phyloP scores from a whole-genome alignment of 2,113 vertebrate genomes.

The Dicerorhinus sumatrensis region DNA sequence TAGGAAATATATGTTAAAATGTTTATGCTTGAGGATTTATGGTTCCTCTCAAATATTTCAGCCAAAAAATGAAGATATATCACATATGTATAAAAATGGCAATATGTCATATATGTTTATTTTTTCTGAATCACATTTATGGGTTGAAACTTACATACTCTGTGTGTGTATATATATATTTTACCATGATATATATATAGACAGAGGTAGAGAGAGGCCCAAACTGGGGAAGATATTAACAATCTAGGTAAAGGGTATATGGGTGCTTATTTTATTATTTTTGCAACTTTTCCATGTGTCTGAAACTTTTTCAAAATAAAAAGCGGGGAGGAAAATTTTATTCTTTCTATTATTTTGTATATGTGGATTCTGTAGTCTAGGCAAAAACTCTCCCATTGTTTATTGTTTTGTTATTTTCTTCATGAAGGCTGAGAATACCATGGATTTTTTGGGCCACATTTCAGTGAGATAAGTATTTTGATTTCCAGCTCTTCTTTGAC shows the following conservation, averaged over 20 bases:
- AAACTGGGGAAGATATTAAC: not conserved
- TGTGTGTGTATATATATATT: not conserved
- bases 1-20: not conserved
- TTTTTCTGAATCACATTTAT: not conserved
- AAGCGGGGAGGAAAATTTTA: not conserved
- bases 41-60: not conserved
- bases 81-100: not conserved
- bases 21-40: not conserved
- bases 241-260: not conserved
- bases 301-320: conserved; percentile 18
- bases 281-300: not conserved
- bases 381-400: not conserved
- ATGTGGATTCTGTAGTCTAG: not conserved
- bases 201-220: not conserved
- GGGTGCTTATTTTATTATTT: not conserved
- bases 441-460: not conserved
- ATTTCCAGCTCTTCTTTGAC: too few species aligned
- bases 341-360: not conserved
- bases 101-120: not conserved
- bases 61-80: not conserved
- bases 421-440: not conserved
- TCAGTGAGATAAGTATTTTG: not conserved
- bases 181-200: not conserved
- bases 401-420: not conserved
- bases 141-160: not conserved